These are phyloP conservation scores for Stegodyphus mimosarum DNA, from an alignment of 1,140 invertebrate species.

Conservation along the genomic window DNA sequence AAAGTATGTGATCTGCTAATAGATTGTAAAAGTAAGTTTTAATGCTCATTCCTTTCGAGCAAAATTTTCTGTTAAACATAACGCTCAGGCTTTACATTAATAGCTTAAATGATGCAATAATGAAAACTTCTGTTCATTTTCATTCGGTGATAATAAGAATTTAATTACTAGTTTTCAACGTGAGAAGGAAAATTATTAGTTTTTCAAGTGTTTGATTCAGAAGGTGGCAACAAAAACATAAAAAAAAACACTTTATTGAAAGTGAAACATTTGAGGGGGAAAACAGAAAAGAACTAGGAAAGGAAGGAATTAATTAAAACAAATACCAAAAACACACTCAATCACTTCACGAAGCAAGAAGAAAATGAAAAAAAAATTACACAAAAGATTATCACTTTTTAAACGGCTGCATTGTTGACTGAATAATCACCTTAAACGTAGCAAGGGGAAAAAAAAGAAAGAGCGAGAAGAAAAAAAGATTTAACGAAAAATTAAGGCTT, in stretches of 20 bases:
- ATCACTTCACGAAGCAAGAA: constrained; percentile 39
- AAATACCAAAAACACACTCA: constrained; percentile 49
- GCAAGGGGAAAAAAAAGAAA: constrained; percentile 11
- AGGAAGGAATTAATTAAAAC: constrained; percentile 52
- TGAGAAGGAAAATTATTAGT: not conserved
- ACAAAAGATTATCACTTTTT: constrained; percentile 60
- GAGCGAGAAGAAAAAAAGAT: not conserved
- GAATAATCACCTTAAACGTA: constrained; percentile 55
- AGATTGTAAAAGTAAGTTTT: too few species aligned
- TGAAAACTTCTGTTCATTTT: too few species aligned
- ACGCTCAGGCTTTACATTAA: too few species aligned
- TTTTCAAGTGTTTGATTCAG: not conserved
- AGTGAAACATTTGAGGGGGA: too few species aligned
- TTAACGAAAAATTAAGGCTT: constrained; percentile 37
- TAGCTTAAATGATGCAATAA: too few species aligned
- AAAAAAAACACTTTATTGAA: too few species aligned
- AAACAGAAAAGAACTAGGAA: not conserved
- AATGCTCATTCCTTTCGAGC: too few species aligned
- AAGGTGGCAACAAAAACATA: not conserved
- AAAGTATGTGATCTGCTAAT: too few species aligned
- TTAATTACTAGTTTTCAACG: too few species aligned
- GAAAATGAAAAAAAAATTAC: constrained; percentile 17
- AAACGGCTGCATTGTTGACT: constrained; percentile 49
- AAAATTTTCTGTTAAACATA: too few species aligned
- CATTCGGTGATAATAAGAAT: too few species aligned